Evolutionary conservation across 1,140 invertebrate genomes (phyloP), one percentile per base, ranked within the genome.

Genomic region (Augochlora pura): DNA sequence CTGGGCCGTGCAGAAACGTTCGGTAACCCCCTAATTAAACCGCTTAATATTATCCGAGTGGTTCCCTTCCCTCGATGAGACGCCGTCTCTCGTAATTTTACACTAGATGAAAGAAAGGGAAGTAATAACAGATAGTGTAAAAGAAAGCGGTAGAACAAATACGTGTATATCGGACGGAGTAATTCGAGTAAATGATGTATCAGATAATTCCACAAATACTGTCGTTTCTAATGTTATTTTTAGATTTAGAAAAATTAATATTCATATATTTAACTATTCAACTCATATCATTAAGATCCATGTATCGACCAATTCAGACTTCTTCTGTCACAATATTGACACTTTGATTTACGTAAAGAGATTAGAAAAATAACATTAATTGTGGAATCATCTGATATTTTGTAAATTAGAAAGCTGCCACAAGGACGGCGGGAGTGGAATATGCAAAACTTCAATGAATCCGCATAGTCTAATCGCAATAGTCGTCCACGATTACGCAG

Each of bases 1-100:
- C 76, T 78, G 76, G 76, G 60, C 76, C 76, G 76, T 68, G 76
- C 76, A 78, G 76, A 78, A 78, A 78, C 60, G 69, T 78, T 78
- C 76, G 49, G 76, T 78, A 78, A 65, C 76, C 76, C 67, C 60
- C 38, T 18, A 52, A 21, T 18, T 39, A 21, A 77, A 72, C 38
- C 46, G 60, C 49, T 72, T 38, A 27, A 49, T 57, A 57, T 72
- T 60, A 38, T 39, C 49, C 25, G 66, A 72, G 25, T 64, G 60
- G 49, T 57, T 23, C 46, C 67, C 67, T 21, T 16, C 64, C n/a
- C 16, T 2, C 32, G 39, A 62, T 42, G 27, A 63, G 42, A 52
- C 57, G 46, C 42, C 42, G 57, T 77, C n/a, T 57, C 10, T 77
- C 69, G 27, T 63, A 10, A 70, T 63, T 63, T 70, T 70, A 77